Evolutionary conservation across 2,888 invertebrate species (phyloP).

Genomic region (Hetaerina titia): DNA sequence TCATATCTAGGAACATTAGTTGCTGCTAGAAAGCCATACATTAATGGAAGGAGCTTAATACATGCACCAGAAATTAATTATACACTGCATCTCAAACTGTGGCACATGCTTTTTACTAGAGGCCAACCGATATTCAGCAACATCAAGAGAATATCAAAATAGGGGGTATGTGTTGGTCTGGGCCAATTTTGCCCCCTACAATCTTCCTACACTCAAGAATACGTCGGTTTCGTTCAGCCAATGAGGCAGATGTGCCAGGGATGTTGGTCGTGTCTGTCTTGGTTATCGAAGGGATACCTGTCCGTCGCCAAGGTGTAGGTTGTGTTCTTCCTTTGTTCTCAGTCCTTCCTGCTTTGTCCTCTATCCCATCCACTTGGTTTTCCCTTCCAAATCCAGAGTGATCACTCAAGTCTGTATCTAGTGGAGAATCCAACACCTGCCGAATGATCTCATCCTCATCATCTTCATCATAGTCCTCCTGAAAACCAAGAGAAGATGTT

Average conservation of each 20-base stretch:
- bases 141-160: conserved; percentile 45
- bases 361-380: conserved; percentile 30
- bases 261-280: conserved; percentile 65
- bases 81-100: conserved; percentile 28
- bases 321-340: conserved; percentile 71
- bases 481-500: conserved; percentile 67
- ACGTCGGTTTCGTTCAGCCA: conserved; percentile 60
- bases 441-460: conserved; percentile 77
- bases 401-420: conserved; percentile 54
- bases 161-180: conserved; percentile 29
- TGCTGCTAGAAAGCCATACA: conserved; percentile 21
- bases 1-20: not conserved
- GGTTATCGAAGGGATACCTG: conserved; percentile 73
- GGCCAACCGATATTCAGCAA: conserved; percentile 43
- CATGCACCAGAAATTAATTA: conserved; percentile 45
- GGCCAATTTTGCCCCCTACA: conserved; percentile 61
- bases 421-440: conserved; percentile 59
- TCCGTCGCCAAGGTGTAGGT: conserved; percentile 75
- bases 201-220: conserved; percentile 62
- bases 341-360: conserved; percentile 21
- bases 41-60: not conserved
- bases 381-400: conserved; percentile 60
- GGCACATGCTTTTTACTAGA: conserved; percentile 44
- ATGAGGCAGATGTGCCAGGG: conserved; percentile 63
- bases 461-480: conserved; percentile 78